Evolutionary conservation across 2,113 vertebrate species (phyloP).

Genomic region (Ploceus nigricollis): DNA sequence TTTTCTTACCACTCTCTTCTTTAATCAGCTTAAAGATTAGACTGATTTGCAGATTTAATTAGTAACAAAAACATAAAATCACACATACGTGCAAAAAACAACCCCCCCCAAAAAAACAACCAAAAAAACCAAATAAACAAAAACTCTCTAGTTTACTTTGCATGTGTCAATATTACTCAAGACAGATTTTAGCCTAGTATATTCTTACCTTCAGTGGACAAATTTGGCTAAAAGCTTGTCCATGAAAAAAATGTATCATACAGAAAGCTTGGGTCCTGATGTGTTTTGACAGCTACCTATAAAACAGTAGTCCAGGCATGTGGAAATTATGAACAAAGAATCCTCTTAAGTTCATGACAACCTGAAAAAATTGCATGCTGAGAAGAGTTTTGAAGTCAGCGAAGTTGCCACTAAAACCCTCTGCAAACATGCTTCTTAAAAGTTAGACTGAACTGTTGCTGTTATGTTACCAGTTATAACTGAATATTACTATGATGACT

Average conservation of each 20-base stretch:
- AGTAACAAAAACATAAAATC: neutral
- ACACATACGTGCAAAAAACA: neutral
- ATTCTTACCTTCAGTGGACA: neutral
- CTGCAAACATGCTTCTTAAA: neutral
- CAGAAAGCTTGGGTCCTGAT: neutral
- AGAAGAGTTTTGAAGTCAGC: constrained; percentile 28
- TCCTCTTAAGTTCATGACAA: constrained; percentile 15
- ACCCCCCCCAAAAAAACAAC: neutral
- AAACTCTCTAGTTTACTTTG: neutral
- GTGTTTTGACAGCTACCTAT: neutral
- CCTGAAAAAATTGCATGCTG: constrained; percentile 6
- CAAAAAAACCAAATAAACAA: neutral
- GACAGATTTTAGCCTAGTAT: neutral
- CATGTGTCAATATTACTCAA: neutral
- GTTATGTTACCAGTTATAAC: neutral
- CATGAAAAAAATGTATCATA: neutral
- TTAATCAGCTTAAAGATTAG: neutral
- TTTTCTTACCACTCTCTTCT: neutral
- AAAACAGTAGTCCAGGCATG: neutral
- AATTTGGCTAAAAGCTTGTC: neutral
- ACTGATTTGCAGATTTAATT: neutral
- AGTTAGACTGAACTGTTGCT: neutral
- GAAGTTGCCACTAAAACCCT: neutral
- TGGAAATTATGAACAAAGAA: neutral
- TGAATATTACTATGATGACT: neutral